phyloP scores from a whole-genome alignment of 2,113 vertebrate genomes.

The Pedetes capensis region DNA sequence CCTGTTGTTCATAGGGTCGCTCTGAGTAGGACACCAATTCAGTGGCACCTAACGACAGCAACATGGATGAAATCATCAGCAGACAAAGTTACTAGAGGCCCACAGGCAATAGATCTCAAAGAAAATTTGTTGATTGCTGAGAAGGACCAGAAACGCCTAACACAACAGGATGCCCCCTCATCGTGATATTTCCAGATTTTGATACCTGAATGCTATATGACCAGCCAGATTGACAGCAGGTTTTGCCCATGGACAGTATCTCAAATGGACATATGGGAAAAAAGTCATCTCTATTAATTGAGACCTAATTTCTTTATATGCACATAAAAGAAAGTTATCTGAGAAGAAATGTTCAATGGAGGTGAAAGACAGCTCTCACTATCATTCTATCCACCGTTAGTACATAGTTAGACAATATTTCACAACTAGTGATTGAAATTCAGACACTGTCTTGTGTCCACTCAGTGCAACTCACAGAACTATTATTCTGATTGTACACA shows the following conservation, averaged over 20 bases:
- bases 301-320: background rate
- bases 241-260: background rate
- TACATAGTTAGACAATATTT: background rate
- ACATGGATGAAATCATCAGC: conserved; percentile 1
- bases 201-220: background rate
- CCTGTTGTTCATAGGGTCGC: no score
- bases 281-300: background rate
- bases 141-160: background rate
- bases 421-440: background rate
- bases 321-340: background rate
- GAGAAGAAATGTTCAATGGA: background rate
- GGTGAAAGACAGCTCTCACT: background rate
- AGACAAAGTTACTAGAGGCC: background rate
- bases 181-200: background rate
- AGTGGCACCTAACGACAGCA: no score
- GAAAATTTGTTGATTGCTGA: background rate
- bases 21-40: no score
- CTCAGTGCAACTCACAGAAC: background rate
- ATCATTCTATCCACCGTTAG: background rate
- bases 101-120: background rate
- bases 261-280: background rate
- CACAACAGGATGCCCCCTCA: rapidly evolving
- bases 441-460: background rate
- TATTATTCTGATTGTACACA: background rate
- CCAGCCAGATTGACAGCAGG: background rate